A percentile compares a stretch with the other conserved stretches of the same genome.
Evolutionary conservation across 2,888 invertebrate species (phyloP).

Genomic region (Fragum fragum): DNA sequence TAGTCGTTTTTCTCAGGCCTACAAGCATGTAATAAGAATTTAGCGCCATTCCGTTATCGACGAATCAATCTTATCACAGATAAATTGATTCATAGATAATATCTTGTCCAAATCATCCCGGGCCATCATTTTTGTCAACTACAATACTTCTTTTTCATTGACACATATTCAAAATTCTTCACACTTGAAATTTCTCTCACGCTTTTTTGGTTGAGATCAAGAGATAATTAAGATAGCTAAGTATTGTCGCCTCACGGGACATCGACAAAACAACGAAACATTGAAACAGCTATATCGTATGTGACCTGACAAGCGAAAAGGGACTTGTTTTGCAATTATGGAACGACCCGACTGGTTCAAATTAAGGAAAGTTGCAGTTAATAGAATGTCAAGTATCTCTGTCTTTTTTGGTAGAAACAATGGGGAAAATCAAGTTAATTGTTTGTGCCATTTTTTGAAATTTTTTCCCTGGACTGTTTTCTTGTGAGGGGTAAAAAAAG

Average conservation of each 20-base stretch:
- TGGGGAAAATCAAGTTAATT: too few relatives aligned
- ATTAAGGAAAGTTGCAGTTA: too few relatives aligned
- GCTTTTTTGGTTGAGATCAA: background rate
- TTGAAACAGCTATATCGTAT: too few relatives aligned
- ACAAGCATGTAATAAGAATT: conserved; percentile 5
- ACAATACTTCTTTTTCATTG: background rate
- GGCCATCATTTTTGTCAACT: conserved; percentile 9
- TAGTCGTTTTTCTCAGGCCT: conserved; percentile 2
- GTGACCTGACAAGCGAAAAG: background rate
- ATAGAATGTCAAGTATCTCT: too few relatives aligned
- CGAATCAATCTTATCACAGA: background rate
- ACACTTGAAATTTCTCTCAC: background rate
- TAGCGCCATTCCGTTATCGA: conserved; percentile 4
- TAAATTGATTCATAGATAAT: conserved; percentile 1
- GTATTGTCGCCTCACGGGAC: too few relatives aligned
- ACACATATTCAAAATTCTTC: conserved; percentile 30
- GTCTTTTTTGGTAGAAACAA: too few relatives aligned
- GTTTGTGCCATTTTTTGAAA: too few relatives aligned
- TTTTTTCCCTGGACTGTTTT: too few relatives aligned
- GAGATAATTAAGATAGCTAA: background rate
- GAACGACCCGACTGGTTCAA: too few relatives aligned
- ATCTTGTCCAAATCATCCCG: background rate
- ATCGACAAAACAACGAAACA: background rate
- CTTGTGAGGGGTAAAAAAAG: too few relatives aligned
- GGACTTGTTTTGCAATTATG: too few relatives aligned